phyloP scores from a whole-genome alignment of 2,888 invertebrate genomes.

The Crossocerus cetratus region DNA sequence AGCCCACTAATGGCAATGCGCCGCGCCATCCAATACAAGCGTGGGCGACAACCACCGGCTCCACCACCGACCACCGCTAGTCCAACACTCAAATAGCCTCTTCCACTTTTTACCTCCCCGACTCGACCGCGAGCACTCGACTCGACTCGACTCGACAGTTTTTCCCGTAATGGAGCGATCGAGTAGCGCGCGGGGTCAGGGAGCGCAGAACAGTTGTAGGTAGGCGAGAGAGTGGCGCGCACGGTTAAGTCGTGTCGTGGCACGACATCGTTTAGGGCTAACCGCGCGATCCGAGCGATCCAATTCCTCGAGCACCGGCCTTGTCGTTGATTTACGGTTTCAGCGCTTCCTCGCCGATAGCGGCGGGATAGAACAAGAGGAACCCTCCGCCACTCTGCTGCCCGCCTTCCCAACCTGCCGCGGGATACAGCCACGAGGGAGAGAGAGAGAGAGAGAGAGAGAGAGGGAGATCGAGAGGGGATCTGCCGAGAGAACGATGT shows the following conservation, averaged over 20 bases:
- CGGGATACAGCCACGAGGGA: neutral
- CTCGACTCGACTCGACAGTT: too few species aligned
- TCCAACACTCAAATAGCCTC: neutral
- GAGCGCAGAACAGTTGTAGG: neutral
- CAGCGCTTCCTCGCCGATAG: constrained; percentile 39
- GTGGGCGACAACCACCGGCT: too few species aligned
- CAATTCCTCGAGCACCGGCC: constrained; percentile 55
- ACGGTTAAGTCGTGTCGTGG: constrained; percentile 17
- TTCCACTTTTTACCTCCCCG: neutral
- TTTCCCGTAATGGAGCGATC: neutral
- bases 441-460: too few species aligned
- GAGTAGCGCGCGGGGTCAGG: neutral
- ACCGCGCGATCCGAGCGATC: constrained; percentile 31
- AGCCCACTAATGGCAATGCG: too few species aligned
- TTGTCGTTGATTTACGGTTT: constrained; percentile 58
- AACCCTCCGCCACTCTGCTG: constrained; percentile 1
- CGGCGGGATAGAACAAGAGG: constrained; percentile 32
- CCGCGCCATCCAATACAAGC: too few species aligned
- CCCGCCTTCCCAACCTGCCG: constrained; percentile 23
- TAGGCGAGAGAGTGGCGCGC: constrained; percentile 15
- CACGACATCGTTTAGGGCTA: constrained; percentile 38
- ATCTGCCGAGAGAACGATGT: constrained; percentile 40
- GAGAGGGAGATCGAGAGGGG: too few species aligned
- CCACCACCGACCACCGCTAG: too few species aligned
- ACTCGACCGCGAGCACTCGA: too few species aligned